A percentile compares a stretch with the other conserved stretches of the same genome.
phyloP scores from a whole-genome alignment of 2,797 vertebrate species.

The Martes flavigula region DNA sequence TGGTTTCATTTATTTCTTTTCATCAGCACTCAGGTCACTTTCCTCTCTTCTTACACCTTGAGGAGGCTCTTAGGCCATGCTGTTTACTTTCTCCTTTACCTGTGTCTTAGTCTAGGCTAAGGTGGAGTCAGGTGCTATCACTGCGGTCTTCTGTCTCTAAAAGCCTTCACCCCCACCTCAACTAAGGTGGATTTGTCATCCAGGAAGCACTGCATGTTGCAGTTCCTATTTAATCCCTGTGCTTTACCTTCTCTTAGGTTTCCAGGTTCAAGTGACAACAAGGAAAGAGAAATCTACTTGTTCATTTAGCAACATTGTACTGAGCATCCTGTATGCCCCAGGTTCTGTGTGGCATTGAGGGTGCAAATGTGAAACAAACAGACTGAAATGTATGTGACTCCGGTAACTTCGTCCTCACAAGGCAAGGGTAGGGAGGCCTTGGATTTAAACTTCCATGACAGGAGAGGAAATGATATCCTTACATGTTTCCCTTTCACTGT shows the following conservation, averaged over 20 bases:
- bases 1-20: not conserved
- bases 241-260: not conserved
- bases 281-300: not conserved
- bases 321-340: not conserved
- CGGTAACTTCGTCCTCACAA: not conserved
- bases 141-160: not conserved
- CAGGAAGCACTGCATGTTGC: not conserved
- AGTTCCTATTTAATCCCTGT: not conserved
- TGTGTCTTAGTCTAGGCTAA: not conserved
- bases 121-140: not conserved
- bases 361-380: not conserved
- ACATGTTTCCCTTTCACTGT: not conserved
- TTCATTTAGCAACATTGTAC: not conserved
- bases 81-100: not conserved
- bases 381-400: not conserved
- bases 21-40: not conserved
- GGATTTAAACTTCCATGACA: not conserved
- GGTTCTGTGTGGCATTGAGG: rapidly evolving
- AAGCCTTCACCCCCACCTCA: not conserved
- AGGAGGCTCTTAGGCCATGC: not conserved
- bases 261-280: not conserved
- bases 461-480: not conserved
- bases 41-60: not conserved
- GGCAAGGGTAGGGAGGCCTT: not conserved
- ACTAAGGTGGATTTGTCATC: not conserved